Conservation (phyloP, 2,888 invertebrate genomes). For the Zeuzera pyrina region DNA sequence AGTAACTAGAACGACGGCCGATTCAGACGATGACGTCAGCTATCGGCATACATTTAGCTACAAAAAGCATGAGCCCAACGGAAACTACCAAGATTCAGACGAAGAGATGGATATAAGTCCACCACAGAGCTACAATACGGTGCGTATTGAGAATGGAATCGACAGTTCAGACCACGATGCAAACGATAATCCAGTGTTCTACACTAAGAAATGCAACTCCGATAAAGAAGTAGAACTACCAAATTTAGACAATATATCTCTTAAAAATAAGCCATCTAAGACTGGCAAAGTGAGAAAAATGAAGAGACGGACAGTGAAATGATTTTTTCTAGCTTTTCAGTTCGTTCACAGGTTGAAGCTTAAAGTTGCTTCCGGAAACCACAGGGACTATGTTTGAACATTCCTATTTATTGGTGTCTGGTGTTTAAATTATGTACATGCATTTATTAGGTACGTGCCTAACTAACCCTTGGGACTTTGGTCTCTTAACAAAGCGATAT, state of each 20-base stretch:
- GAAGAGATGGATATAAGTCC: conserved; percentile 43
- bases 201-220: conserved; percentile 14
- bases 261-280: conserved; percentile 45
- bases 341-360: conserved; percentile 54
- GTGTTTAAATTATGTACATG: conserved; percentile 47
- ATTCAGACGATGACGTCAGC: conserved; percentile 49
- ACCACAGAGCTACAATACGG: conserved; percentile 31
- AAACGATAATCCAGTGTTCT: conserved; percentile 42
- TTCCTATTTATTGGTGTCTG: conserved; percentile 47
- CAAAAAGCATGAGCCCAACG: conserved; percentile 43
- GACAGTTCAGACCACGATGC: conserved; percentile 55
- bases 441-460: conserved; percentile 21
- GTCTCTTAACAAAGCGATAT: conserved; percentile 33
- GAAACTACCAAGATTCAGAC: conserved; percentile 47
- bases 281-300: conserved; percentile 48
- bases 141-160: conserved; percentile 49
- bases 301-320: conserved; percentile 58
- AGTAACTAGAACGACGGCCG: conserved; percentile 32
- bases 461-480: conserved; percentile 16
- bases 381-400: conserved; percentile 30
- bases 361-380: conserved; percentile 21
- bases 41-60: conserved; percentile 39
- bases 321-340: conserved; percentile 60
- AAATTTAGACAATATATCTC: conserved; percentile 49
- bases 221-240: conserved; percentile 40